These are phyloP conservation scores for Hiodon tergisus DNA, from an alignment of 2,113 vertebrate species.

Conservation along the genomic window DNA sequence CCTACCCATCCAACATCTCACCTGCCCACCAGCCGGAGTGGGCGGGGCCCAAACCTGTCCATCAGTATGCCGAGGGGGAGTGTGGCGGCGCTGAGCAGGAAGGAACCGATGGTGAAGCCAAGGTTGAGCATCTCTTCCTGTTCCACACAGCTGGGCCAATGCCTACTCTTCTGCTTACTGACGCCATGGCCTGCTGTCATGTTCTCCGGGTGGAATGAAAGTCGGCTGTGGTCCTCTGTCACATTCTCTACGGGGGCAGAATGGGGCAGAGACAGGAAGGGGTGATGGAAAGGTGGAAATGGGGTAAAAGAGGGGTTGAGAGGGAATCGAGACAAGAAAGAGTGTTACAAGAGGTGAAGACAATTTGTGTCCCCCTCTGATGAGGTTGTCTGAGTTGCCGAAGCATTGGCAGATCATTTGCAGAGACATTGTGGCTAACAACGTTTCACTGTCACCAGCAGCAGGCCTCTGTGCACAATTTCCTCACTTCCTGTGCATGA, in stretches of 20 bases:
- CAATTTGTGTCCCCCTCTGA: no score
- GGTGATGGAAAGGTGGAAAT: neutral
- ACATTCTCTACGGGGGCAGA: constrained; percentile 43
- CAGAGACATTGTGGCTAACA: no score
- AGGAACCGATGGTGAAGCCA: constrained; percentile 85
- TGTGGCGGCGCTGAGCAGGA: constrained; percentile 81
- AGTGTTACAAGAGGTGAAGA: neutral
- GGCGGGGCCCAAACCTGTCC: constrained; percentile 80
- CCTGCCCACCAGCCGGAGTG: constrained; percentile 77
- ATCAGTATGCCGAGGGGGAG: constrained; percentile 82
- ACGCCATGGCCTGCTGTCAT: constrained; percentile 29
- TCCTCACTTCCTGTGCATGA: no score
- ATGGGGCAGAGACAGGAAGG: neutral
- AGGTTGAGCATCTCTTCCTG: constrained; percentile 86
- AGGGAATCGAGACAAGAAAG: neutral
- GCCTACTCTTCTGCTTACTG: neutral
- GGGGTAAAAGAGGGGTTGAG: neutral
- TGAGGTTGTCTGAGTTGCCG: no score
- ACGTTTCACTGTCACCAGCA: no score
- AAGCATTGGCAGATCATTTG: no score
- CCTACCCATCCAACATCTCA: constrained; percentile 38
- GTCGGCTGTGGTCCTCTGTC: constrained; percentile 11
- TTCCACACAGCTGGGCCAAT: constrained; percentile 60
- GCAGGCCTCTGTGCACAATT: no score
- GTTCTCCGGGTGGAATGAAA: constrained; percentile 43